These are phyloP conservation scores for Lasioglossum villosulum DNA, from an alignment of 2,888 invertebrate species.

Conservation along the genomic window DNA sequence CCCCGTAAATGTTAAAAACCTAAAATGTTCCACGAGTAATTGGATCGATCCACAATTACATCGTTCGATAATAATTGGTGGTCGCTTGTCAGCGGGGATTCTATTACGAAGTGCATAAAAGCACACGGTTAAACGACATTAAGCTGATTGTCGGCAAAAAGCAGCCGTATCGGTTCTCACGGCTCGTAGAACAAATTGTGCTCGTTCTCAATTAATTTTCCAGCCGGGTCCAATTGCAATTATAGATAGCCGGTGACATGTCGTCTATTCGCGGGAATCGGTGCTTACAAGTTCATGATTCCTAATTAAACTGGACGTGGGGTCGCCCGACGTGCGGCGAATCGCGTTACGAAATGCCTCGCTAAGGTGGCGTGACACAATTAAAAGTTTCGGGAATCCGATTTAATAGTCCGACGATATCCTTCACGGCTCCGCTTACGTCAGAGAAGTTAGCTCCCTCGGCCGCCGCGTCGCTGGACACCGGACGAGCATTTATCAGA, in stretches of 20 bases:
- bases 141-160: not conserved
- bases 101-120: not conserved
- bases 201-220: constrained; percentile 8
- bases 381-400: constrained; percentile 43
- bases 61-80: not conserved
- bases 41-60: not conserved
- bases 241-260: not conserved
- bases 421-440: not conserved
- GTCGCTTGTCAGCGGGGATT: not conserved
- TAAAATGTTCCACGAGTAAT: not conserved
- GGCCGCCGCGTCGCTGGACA: not conserved
- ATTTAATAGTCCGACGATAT: constrained; percentile 39
- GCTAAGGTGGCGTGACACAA: constrained; percentile 26
- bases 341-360: constrained; percentile 24
- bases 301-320: constrained; percentile 34
- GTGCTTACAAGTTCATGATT: constrained; percentile 27
- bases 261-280: not conserved
- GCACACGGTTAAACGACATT: not conserved
- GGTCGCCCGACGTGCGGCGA: not conserved
- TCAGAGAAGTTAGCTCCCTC: not conserved
- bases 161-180: constrained; percentile 1
- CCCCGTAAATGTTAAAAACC: not conserved
- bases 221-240: constrained; percentile 24
- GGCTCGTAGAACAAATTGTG: constrained; percentile 11
- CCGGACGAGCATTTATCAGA: constrained; percentile 10